Conservation (phyloP, 2,888 invertebrate genomes). For the Lithophane ornitopus region DNA sequence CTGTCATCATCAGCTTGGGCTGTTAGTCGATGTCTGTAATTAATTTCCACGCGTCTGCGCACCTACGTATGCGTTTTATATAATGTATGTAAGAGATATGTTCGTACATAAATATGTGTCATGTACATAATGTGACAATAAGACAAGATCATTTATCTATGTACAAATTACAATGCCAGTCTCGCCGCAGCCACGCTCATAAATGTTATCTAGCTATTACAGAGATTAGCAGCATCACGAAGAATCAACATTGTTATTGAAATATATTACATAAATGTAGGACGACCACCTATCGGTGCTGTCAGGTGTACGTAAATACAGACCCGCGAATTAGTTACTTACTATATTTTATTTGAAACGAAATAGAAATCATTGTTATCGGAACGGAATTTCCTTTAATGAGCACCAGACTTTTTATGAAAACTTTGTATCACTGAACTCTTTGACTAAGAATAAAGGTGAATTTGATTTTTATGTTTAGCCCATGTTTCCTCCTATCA, state of each 20-base stretch:
- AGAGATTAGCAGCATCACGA: constrained; percentile 58
- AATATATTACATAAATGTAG: constrained; percentile 39
- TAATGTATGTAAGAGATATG: constrained; percentile 38
- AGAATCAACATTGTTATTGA: constrained; percentile 51
- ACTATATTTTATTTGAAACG: constrained; percentile 4
- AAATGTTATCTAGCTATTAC: constrained; percentile 55
- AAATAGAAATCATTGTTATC: constrained; percentile 17
- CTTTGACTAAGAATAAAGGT: neutral
- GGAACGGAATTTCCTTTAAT: constrained; percentile 10
- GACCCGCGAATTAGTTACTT: constrained; percentile 28
- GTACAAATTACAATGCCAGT: constrained; percentile 44
- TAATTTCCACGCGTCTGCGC: constrained; percentile 15
- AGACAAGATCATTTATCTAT: constrained; percentile 52
- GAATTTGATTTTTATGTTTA: no score
- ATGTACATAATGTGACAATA: constrained; percentile 44
- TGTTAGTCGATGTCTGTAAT: constrained; percentile 2
- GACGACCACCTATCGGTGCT: constrained; percentile 2
- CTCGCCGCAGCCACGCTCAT: constrained; percentile 23
- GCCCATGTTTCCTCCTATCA: no score
- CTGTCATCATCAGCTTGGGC: neutral
- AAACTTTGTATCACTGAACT: neutral
- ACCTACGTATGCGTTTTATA: constrained; percentile 21
- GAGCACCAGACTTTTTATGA: neutral
- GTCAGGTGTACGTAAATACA: constrained; percentile 34
- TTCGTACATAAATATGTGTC: constrained; percentile 34